Base-by-base conservation (phyloP, 2,113 vertebrate genomes). In the Loxodonta africana region DNA sequence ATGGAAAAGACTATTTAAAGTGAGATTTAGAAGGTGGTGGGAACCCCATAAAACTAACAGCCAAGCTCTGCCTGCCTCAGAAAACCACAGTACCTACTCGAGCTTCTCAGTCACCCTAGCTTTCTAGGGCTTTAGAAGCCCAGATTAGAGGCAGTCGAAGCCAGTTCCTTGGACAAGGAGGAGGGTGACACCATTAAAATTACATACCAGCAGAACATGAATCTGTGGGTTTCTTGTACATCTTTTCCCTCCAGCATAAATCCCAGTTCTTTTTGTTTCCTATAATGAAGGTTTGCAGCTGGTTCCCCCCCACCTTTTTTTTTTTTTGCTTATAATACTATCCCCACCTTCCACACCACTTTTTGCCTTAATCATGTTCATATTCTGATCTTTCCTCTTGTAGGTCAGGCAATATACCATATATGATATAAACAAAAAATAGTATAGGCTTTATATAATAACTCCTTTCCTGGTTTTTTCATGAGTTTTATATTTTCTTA, bases 101-200 rank as follows among this genome's bases (percentile, higher is more conserved):
- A 28, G 12, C 51, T 74, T 46, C 60, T 62, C 18, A 37, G 11
- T 48, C 26, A 48, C 14, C 69, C 8, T 30, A 65, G 62, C 20
- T 83, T 74, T 69, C 2, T 20, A 30, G 51, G 53, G 46, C 6
- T 73, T 89, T n/a, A 44, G 44, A 95, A 77, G 26, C 20, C 25
- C 18, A 51, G 17, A 20, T 23, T 71, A 11, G 78, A 53, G 48
- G 53, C 15, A 37, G 25, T 46, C 73, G 80, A 69, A 71, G 6
- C 20, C 6, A 4, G n/a, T 26, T 41, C 8, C 12, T 5, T n/a
- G 37, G 17, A 15, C 0, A 0, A 46, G 10, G 15, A 37, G 12
- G 8, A 10, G 2, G 0, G 5, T 63, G 48, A 26, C 23, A 67
- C 26, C 69, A 3, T 2, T 28, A 10, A 78, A 90, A 41, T 33